phyloP scores from a whole-genome alignment of 2,797 vertebrate species.

The Muraenolepis orangiensis region DNA sequence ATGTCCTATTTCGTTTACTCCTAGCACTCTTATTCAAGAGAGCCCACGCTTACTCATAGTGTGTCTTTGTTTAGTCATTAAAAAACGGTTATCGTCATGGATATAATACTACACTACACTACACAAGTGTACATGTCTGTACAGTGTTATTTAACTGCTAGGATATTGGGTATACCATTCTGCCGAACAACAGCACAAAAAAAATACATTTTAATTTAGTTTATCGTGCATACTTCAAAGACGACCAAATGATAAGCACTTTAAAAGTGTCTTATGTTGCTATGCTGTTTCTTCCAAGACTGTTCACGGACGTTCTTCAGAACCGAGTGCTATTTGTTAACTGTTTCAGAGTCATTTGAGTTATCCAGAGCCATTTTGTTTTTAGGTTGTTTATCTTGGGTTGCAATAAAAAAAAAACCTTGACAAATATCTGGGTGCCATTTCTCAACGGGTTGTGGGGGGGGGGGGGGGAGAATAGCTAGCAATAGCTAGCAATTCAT shows the following conservation, averaged over 20 bases:
- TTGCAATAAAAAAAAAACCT: slow-evolving; percentile 55
- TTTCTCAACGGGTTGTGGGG: background rate
- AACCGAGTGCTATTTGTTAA: slow-evolving; percentile 5
- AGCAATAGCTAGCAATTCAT: no score
- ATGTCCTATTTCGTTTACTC: background rate
- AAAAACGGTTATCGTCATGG: background rate
- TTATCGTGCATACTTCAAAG: slow-evolving; percentile 21
- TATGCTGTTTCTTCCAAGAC: slow-evolving; percentile 17
- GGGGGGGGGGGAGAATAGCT: no score
- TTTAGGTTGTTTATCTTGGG: slow-evolving; percentile 21
- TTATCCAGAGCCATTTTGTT: background rate
- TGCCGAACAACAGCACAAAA: slow-evolving; percentile 15
- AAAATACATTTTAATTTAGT: background rate
- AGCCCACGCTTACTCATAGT: background rate
- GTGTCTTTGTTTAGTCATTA: background rate
- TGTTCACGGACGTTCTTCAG: slow-evolving; percentile 18
- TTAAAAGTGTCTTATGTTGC: slow-evolving; percentile 56
- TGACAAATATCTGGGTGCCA: slow-evolving; percentile 21
- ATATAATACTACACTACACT: background rate
- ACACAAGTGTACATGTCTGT: background rate
- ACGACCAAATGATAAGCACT: slow-evolving; percentile 66
- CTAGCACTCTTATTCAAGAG: background rate
- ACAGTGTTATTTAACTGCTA: background rate
- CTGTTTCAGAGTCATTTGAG: slow-evolving; percentile 1
- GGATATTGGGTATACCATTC: background rate